Base-by-base conservation (phyloP, 2,888 invertebrate species). In the Calameuta pallipes region DNA sequence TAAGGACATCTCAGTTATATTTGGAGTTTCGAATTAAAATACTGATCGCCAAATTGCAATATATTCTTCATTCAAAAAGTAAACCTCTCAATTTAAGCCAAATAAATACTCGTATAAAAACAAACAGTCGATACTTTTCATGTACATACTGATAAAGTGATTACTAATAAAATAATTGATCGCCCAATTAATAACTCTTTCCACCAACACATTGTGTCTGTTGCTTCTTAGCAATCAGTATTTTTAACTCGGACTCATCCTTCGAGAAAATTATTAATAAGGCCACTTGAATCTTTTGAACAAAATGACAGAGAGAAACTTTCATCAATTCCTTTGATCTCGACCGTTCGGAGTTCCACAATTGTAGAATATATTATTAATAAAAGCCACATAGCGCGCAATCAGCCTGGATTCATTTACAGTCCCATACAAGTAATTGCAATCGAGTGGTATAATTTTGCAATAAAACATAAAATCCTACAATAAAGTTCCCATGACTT, bases 271-370 rank as follows among this genome's bases (percentile, higher is more conserved):
- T 71, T 75, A 69, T 41, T 73, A 41, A 41, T 80, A 83, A 83
- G 83, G 83, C 82, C 83, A 83, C 82, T 80, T 83, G 77, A 77
- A 74, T 77, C 37, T 77, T 74, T 69, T 33, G 69, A 36, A 75
- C 30, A 31, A 78, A 75, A n/a, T 12, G 36, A 74, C 31, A 71
- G 36, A 23, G 11, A 74, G 36, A 74, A 30, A 74, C 74, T 35
- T 35, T 6, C 34, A 13, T 74, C 15, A 15, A 71, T 71, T 71
- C 34, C 71, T 71, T 34, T 71, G 9, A 56, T 56, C 56, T 56
- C 56, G 56, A 56, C 56, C 56, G 56, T 23, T 56, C 56, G 56
- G 56, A 56, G 56, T 56, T 56, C 56, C 56, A 56, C 56, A 23
- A 56, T 56, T 23, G 56, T 56, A 56, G 23, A 56, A 56, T 56